phyloP scores from a whole-genome alignment of 1,140 invertebrate genomes.

The Mylabris phalerata region DNA sequence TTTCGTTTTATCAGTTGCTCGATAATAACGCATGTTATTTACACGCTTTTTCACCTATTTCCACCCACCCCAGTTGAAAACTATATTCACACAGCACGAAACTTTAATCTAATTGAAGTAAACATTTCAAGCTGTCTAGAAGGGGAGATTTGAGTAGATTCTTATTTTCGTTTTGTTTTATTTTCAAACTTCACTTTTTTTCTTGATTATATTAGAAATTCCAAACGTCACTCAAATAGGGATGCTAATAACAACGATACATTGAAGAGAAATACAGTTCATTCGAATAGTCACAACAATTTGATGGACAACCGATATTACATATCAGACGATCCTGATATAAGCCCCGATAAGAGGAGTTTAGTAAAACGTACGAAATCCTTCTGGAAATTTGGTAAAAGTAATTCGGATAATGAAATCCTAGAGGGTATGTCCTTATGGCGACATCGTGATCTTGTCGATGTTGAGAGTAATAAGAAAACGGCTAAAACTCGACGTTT shows the following conservation, averaged over 20 bases:
- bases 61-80: too few species aligned
- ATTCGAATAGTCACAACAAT: slow-evolving; percentile 46
- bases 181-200: neutral
- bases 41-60: too few species aligned
- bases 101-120: too few species aligned
- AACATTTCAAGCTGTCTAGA: neutral
- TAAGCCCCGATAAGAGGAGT: slow-evolving; percentile 47
- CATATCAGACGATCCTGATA: slow-evolving; percentile 48
- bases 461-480: slow-evolving; percentile 49
- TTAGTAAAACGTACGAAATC: slow-evolving; percentile 72
- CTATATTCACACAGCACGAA: too few species aligned
- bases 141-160: too few species aligned
- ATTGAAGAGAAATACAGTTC: slow-evolving; percentile 39
- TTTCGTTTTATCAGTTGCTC: too few species aligned
- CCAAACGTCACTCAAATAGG: slow-evolving; percentile 34
- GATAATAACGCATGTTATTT: too few species aligned
- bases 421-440: slow-evolving; percentile 78
- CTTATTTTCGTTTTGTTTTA: slow-evolving; percentile 2
- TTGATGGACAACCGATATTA: slow-evolving; percentile 43
- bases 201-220: slow-evolving; percentile 9
- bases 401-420: slow-evolving; percentile 60
- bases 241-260: slow-evolving; percentile 54
- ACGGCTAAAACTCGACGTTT: slow-evolving; percentile 32
- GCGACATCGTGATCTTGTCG: slow-evolving; percentile 76
- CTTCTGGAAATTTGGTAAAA: slow-evolving; percentile 74